Conservation (phyloP, 2,888 invertebrate species). For the Idaea straminata region DNA sequence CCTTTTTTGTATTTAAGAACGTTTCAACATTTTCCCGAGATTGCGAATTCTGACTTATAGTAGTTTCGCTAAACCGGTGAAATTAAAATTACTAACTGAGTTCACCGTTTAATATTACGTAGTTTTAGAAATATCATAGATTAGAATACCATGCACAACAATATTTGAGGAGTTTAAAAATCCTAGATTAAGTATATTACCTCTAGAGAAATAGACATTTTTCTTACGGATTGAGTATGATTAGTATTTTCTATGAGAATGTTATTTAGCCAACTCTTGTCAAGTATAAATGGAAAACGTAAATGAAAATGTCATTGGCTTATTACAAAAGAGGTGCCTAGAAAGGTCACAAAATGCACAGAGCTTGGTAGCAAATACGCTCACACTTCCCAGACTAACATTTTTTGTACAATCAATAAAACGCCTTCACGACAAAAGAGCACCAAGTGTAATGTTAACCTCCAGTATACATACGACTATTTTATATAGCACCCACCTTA, state of each 20-base stretch:
- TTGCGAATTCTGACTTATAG: conserved; percentile 18
- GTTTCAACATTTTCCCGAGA: conserved; percentile 2
- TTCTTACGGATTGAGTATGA: conserved; percentile 1
- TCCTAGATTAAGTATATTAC: background rate
- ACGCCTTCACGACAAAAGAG: conserved; percentile 65
- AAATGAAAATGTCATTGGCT: conserved; percentile 60
- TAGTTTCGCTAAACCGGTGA: conserved; percentile 24
- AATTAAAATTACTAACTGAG: conserved; percentile 19
- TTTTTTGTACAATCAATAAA: conserved; percentile 60
- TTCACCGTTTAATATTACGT: conserved; percentile 7
- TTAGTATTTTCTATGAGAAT: conserved; percentile 1
- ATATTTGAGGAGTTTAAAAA: background rate
- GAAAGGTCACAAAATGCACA: conserved; percentile 67
- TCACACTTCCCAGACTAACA: conserved; percentile 76
- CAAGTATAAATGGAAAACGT: conserved; percentile 4
- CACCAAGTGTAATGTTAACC: conserved; percentile 57
- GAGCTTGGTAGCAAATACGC: conserved; percentile 76
- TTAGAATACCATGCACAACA: background rate
- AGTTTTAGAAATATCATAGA: background rate
- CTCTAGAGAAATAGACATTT: background rate
- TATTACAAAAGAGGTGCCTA: conserved; percentile 61
- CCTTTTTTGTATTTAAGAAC: background rate
- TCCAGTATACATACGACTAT: conserved; percentile 52
- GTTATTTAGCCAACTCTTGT: background rate
- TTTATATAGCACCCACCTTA: conserved; percentile 72